Base-by-base conservation (phyloP, 2,797 vertebrate species). In the Falco concolor region DNA sequence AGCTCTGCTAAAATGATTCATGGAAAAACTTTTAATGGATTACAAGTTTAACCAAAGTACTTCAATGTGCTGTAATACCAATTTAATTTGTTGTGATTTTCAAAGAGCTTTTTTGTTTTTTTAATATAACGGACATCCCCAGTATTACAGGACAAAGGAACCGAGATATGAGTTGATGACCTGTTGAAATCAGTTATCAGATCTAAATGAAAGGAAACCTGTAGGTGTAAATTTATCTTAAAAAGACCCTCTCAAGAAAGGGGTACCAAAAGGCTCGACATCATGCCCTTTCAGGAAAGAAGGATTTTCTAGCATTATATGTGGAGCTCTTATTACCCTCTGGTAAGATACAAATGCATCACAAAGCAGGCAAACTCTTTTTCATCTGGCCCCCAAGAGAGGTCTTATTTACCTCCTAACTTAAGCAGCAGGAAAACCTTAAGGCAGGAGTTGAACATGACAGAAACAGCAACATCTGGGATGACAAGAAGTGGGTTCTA, bases 201-300 rank as follows among this genome's bases (percentile, higher is more conserved):
- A 40, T 22, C 27, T 61, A 84, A 81, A 65, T 19, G 44, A 91
- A 56, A 50, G 32, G 25, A 69, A 78, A 7, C 79, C 9, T 28
- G 4, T 12, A 45, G 10, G 5, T 57, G 12, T 36, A 70, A 42
- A 57, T 57, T 84, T 53, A 8, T 49, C 54, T 81, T 74, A 22
- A 61, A 65, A 91, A 60, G 10, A 28, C 4, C 2, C 3, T 76
- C 7, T 79, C 16, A 83, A 20, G 20, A 75, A 68, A 45, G 10
- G 1, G 3, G 3, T 38, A 25, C 8, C 0, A 2, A 68, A 40
- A 9, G 3, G 8, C 13, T 67, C 9, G 11, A 15, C 6, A 53
- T 20, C 7, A 17, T 23, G 19, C 61, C 5, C 19, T 67, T 70
- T 75, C 73, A 79, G 59, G 44, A 73, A 68, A 89, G 44, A 36